These are phyloP conservation scores for Neomonachus schauinslandi DNA, from an alignment of 2,113 vertebrate genomes.

Conservation along the genomic window DNA sequence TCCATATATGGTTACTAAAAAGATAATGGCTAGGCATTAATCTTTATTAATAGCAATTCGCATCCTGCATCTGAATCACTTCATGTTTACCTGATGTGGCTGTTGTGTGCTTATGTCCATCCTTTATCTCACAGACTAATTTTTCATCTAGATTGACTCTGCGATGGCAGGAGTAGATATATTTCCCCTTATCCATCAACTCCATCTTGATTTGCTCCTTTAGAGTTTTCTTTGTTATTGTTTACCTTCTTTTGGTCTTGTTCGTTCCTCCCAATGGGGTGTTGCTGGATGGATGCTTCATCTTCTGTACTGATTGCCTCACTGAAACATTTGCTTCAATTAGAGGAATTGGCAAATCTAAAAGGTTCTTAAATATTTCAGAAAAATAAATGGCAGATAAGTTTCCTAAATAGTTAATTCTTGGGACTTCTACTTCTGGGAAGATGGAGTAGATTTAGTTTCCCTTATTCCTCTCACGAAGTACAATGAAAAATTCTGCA, in stretches of 20 bases:
- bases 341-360: conserved; percentile 57
- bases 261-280: neutral
- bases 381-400: conserved; percentile 65
- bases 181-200: neutral
- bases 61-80: neutral
- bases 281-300: neutral
- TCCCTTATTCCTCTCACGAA: neutral
- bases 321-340: conserved; percentile 51
- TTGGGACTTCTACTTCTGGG: conserved; percentile 43
- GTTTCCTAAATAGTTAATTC: conserved; percentile 43
- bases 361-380: conserved; percentile 74
- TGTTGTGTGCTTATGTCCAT: neutral
- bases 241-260: neutral
- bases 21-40: neutral
- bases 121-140: neutral
- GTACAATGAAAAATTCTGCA: neutral
- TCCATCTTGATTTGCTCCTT: neutral
- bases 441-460: neutral
- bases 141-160: neutral
- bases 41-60: neutral
- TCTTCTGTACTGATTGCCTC: conserved; percentile 10
- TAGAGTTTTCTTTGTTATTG: neutral
- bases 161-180: neutral
- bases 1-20: neutral
- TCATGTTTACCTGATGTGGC: neutral